Evolutionary conservation across 2,888 invertebrate genomes (phyloP), one percentile per base, ranked within the genome.

Genomic region (Coenonympha glycerion): DNA sequence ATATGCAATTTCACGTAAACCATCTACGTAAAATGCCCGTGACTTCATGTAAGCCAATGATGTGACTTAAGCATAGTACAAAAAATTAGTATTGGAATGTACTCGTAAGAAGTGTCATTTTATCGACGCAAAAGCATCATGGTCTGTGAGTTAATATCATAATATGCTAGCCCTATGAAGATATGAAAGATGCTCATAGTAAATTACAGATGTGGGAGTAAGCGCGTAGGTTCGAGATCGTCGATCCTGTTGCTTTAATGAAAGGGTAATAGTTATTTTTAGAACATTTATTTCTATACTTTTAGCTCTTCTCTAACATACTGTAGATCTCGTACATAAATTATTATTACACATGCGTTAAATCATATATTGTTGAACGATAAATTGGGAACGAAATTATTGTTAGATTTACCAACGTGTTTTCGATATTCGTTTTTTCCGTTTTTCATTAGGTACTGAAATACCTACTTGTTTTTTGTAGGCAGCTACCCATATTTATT

Each of bases 131-230:
- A n/a, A n/a, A n/a, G n/a, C n/a, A n/a, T n/a, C n/a, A n/a, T n/a
- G n/a, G n/a, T n/a, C n/a, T n/a, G n/a, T n/a, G n/a, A n/a, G n/a
- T n/a, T n/a, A n/a, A n/a, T n/a, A n/a, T n/a, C n/a, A n/a, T n/a
- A n/a, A n/a, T 9, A 26, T 9, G 24, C 8, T 26, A 8, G 24
- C 24, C 2, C 47, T n/a, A 33, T 26, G 26, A 19, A 19, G 36
- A 19, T 50, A 53, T 51, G 44, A 53, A 51, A 56, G 45, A 50
- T 53, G 53, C 33, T 24, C 48, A 49, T 50, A 52, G 49, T 51
- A 53, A 51, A 53, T 56, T 53, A 53, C 49, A 52, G 34, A 34
- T 33, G 53, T 51, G 44, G 53, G 53, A 41, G 54, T 31, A 5
- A n/a, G 33, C 33, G 45, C 46, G 48, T 51, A 53, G 53, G 53